Evolutionary conservation across 2,113 vertebrate genomes (phyloP).

Genomic region (Crotalus horridus): DNA sequence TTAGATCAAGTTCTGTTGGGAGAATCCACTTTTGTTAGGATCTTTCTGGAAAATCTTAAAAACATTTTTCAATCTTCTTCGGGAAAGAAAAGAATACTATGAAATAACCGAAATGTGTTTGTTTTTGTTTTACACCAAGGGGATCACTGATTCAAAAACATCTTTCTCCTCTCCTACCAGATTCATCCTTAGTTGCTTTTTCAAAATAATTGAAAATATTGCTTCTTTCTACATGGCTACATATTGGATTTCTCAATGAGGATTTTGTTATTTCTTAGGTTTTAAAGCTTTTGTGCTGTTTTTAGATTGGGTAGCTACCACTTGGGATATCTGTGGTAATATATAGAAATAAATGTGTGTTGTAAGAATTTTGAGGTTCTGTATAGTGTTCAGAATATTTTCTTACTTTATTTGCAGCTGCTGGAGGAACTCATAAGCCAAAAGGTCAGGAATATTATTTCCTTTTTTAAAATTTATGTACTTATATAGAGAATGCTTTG

Average conservation of each 20-base stretch:
- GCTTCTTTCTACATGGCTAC: neutral
- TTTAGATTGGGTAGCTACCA: neutral
- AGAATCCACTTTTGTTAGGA: neutral
- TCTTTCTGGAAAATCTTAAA: neutral
- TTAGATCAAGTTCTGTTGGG: neutral
- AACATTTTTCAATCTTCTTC: neutral
- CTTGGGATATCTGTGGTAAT: neutral
- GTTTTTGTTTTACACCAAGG: neutral
- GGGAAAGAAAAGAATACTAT: neutral
- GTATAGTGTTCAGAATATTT: neutral
- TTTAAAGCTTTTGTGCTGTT: neutral
- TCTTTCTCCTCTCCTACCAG: neutral
- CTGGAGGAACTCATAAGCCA: conserved; percentile 35
- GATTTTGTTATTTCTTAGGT: neutral
- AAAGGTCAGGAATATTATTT: conserved; percentile 34
- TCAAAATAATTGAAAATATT: neutral
- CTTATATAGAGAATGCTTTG: neutral
- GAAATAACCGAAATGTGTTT: neutral
- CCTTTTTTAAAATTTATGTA: neutral
- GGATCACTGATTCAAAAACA: neutral
- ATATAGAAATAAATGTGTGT: neutral
- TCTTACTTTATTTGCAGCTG: conserved; percentile 40
- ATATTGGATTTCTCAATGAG: neutral
- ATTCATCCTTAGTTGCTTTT: neutral
- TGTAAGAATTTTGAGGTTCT: neutral